Evolutionary conservation across 2,797 vertebrate genomes (phyloP).

Genomic region (Smutsia temminckii): DNA sequence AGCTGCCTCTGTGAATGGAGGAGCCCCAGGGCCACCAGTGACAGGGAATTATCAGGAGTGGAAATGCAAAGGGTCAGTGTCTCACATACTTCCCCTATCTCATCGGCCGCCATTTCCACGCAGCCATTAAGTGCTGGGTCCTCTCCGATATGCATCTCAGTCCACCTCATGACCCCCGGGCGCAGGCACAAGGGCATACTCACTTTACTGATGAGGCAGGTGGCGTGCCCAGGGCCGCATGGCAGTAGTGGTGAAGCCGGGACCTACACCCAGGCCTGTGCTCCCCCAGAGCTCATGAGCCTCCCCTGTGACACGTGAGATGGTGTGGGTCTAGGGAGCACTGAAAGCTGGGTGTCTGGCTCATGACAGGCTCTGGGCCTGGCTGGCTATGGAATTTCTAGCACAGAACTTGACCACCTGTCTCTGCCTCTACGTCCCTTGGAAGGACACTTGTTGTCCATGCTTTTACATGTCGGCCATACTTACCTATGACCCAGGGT

Average conservation of each 20-base stretch:
- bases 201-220: background rate
- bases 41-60: background rate
- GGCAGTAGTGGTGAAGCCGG: background rate
- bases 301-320: background rate
- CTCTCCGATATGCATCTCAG: background rate
- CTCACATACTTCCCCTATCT: background rate
- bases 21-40: background rate
- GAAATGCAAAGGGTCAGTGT: background rate
- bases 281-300: background rate
- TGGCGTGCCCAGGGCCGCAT: background rate
- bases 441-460: background rate
- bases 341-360: background rate
- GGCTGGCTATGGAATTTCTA: background rate
- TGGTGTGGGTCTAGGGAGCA: background rate
- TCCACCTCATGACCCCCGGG: background rate
- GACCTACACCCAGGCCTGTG: background rate
- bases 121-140: background rate
- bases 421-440: background rate
- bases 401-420: background rate
- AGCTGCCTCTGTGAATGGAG: background rate
- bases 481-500: rapidly evolving
- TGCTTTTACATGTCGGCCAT: rapidly evolving
- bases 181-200: background rate
- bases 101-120: background rate
- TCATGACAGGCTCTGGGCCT: background rate